Evolutionary conservation across 2,113 vertebrate genomes (phyloP), one percentile per base, ranked within the genome.

Genomic region (Bubo blakistoni): DNA sequence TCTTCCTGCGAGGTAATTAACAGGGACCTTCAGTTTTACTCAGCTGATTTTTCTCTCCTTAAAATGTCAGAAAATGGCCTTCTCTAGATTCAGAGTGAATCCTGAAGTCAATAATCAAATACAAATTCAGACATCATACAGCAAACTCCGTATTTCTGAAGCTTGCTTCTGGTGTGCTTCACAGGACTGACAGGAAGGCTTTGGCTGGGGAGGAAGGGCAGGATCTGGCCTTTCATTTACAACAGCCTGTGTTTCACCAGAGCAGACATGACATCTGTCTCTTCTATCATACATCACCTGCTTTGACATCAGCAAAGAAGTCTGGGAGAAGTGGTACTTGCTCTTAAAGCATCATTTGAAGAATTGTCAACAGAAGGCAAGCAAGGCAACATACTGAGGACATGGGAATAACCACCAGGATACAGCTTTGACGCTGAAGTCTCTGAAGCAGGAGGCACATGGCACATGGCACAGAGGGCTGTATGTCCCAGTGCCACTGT

Each of bases 381-480:
- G 49, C 13, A 42, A 63, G 49, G 49, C 26, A 67, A 58, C 0
- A 0, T 14, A 11, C 22, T 7, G 42, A 62, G 11, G 38, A 11
- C 42, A 25, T 3, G 32, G 47, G n/a, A 77, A 51, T 22, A 63
- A 36, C 22, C 34, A 29, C 34, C 32, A n/a, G 55, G 42, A 17
- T 1, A 49, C 0, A 2, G 18, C 19, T 57, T 16, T 49, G 36
- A n/a, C 0, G 0, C 11, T 9, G 10, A 21, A 10, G 7, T 21
- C 38, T 58, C 65, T 32, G 13, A 46, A 47, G n/a, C 1, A 0
- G 38, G 7, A 25, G 34, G 13, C 32, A 16, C 11, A 14, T 4
- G 34, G 13, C 32, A 16, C 11, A 14, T 4, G 4, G 15, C 15
- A 11, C 29, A 49, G 57, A 2, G 1, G 16, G 44, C 30, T 57